These are phyloP conservation scores for Crossaster papposus DNA, from an alignment of 53 echinoderm and acorn worm genomes.

Conservation along the genomic window DNA sequence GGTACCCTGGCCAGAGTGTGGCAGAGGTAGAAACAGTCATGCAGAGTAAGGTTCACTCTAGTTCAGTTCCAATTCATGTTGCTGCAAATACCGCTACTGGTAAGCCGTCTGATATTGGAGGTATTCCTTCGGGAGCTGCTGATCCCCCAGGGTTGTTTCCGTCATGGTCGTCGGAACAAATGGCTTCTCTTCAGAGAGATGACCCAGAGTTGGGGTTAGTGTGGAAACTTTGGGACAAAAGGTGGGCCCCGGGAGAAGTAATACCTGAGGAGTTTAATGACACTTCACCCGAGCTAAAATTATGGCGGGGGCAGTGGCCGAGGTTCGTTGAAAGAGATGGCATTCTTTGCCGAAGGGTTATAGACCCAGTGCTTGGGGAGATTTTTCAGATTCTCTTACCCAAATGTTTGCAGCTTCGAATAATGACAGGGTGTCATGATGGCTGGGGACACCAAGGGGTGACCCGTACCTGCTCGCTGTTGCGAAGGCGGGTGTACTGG, in stretches of 20 bases:
- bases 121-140: too few relatives aligned
- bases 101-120: too few relatives aligned
- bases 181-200: too few relatives aligned
- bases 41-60: neutral
- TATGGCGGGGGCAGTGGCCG: too few relatives aligned
- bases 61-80: neutral
- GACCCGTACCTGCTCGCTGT: neutral
- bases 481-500: slow-evolving; percentile 63
- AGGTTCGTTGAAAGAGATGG: neutral
- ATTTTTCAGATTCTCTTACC: slow-evolving; percentile 62
- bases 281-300: too few relatives aligned
- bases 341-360: slow-evolving; percentile 1
- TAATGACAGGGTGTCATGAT: slow-evolving; percentile 1
- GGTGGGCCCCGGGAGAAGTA: slow-evolving; percentile 8
- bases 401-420: slow-evolving; percentile 4
- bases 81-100: neutral
- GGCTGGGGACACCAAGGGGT: slow-evolving; percentile 18
- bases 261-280: neutral
- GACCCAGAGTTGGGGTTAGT: neutral
- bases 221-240: slow-evolving; percentile 13
- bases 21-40: neutral
- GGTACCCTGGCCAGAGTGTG: neutral
- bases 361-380: slow-evolving; percentile 34
- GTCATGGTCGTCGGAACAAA: too few relatives aligned
- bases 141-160: too few relatives aligned